Evolutionary conservation across 2,113 vertebrate species (phyloP), one percentile per base, ranked within the genome.

Genomic region (Piaya cayana): DNA sequence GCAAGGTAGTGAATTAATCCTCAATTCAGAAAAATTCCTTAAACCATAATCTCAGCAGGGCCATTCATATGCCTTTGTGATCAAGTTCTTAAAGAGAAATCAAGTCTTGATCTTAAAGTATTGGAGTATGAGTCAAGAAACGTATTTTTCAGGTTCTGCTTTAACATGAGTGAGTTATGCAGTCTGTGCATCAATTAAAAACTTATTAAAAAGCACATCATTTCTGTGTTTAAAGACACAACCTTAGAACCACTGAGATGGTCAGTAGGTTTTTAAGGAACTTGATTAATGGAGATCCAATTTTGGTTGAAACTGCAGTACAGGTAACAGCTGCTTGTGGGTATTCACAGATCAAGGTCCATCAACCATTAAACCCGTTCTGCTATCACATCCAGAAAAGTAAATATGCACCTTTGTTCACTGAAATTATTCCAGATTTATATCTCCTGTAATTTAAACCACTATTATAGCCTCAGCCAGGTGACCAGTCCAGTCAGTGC

Each of bases 161-260:
- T 65, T 23, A 18, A 14, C 32, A 32, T 25, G 25, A 43, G 8
- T 15, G 25, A 25, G 50, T 63, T 12, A 11, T 1, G 2, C 11
- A 17, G 27, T 3, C 22, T n/a, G 30, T 11, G 32, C 19, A 6
- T 60, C 23, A n/a, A 1, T 34, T 53, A 22, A 43, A 76, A 18
- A 15, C 27, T n/a, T 36, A 12, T 6, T 29, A 86, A 81, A 39
- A 8, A 16, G 17, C 3, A 8, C 30, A 27, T 25, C 7, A 2
- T 6, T 68, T 47, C 52, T 68, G 25, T 8, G n/a, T 13, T 16
- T 65, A 49, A 8, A 15, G 34, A 1, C 0, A 49, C 55, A 83
- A 4, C 45, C 50, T 17, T 4, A 3, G 22, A 30, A 49, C 21
- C 1, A 0, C 16, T 26, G 23, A 58, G 55, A 10, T 12, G 34